Base-by-base conservation (phyloP, 1,140 invertebrate genomes). In the Lepidostoma basale region DNA sequence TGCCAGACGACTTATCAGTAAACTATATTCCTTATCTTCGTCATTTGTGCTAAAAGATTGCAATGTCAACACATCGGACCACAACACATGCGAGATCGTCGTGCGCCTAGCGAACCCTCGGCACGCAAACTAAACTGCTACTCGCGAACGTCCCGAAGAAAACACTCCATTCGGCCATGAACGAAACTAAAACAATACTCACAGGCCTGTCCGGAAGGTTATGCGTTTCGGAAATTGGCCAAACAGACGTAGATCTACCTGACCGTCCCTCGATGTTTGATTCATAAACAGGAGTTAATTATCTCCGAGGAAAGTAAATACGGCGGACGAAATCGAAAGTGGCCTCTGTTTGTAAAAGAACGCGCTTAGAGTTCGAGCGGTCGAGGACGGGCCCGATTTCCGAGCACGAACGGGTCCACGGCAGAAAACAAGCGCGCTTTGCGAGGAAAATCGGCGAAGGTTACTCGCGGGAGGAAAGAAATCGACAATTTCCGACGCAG, bases 261-360 rank as follows among this genome's bases (percentile, higher is more conserved):
- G n/a, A n/a, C n/a, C n/a, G n/a, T 9, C 20, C 16, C 25, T 22
- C 56, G 56, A 42, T 42, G 39, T 60, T 60, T 42, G 56, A 60
- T 60, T 42, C 56, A 60, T 60, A 60, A 44, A 60, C 56, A 42
- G 12, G 18, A 33, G 30, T 39, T 56, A 56, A 62, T 44, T 47
- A 62, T 47, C 40, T 49, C 28, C 18, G 23, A 49, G 44, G 62
- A 64, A 52, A 64, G 62, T 64, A 64, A 64, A 64, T 64, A 49
- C 33, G 45, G 16, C 16, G 18, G 23, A 49, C 8, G 62, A 64
- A 64, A 64, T 22, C 20, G 62, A 64, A 64, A 64, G 62, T 64
- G 62, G 36, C 33, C 25, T 44, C 12, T 62, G 36, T 62, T 56
- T 45, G 18, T 45, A 18, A 45, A 36, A 36, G 10, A 36, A 12